phyloP scores from a whole-genome alignment of 2,797 vertebrate species.

The Spinibarbus caldwelli region DNA sequence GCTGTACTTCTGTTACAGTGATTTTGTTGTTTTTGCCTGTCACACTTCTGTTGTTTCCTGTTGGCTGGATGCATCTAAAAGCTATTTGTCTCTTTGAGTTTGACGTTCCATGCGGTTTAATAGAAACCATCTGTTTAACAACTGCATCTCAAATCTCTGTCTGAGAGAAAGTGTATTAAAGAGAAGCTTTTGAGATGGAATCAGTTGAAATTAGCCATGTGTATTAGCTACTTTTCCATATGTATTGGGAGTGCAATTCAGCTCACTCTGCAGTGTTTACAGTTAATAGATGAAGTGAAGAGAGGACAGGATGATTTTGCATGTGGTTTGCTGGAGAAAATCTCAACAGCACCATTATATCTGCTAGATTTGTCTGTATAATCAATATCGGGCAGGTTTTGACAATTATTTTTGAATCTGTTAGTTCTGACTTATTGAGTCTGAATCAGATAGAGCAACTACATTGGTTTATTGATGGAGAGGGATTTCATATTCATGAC shows the following conservation, averaged over 20 bases:
- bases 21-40: slow-evolving; percentile 11
- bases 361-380: background rate
- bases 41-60: background rate
- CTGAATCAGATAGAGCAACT: background rate
- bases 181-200: slow-evolving; percentile 1
- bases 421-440: background rate
- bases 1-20: background rate
- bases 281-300: background rate
- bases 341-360: background rate
- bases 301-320: background rate
- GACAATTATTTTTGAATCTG: background rate
- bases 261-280: slow-evolving; percentile 11
- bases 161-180: background rate
- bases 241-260: background rate
- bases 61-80: slow-evolving; percentile 19
- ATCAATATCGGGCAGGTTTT: background rate
- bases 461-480: slow-evolving; percentile 64
- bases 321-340: background rate
- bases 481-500: slow-evolving; percentile 66
- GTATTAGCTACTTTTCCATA: background rate
- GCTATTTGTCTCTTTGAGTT: slow-evolving; percentile 49
- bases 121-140: slow-evolving; percentile 59
- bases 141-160: slow-evolving; percentile 26
- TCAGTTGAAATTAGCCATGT: slow-evolving; percentile 7
- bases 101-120: slow-evolving; percentile 45